Percentiles rank a stretch among this genome's conserved stretches.
These are phyloP conservation scores for Salticus scenicus DNA, from an alignment of 2,888 invertebrate species.

Conservation along the genomic window DNA sequence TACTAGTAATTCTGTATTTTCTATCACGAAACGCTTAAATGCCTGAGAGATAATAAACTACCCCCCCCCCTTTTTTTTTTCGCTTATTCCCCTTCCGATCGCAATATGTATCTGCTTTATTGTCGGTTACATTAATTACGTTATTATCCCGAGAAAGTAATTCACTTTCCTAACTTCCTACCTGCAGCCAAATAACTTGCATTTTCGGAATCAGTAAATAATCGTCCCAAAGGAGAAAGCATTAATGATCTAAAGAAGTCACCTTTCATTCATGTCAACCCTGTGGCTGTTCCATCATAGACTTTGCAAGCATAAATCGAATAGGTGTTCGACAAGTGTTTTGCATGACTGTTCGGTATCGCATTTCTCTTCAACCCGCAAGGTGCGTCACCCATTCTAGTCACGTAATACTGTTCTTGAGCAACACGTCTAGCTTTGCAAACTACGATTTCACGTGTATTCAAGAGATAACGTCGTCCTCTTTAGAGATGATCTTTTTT, in stretches of 20 bases:
- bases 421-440: background rate
- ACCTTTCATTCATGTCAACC: slow-evolving; percentile 4
- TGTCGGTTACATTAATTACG: background rate
- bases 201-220: background rate
- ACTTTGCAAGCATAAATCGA: background rate
- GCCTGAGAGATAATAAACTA: too few species aligned
- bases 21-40: too few species aligned
- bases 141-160: background rate
- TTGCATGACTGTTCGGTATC: slow-evolving; percentile 7
- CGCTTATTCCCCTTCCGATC: too few species aligned
- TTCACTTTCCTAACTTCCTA: background rate
- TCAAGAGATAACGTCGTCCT: background rate
- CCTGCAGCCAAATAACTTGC: slow-evolving; percentile 6
- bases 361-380: background rate
- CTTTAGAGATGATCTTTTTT: background rate
- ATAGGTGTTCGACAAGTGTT: slow-evolving; percentile 17
- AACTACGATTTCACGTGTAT: background rate
- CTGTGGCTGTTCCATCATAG: background rate
- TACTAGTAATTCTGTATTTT: too few species aligned
- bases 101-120: background rate
- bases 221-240: background rate
- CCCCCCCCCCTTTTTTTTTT: too few species aligned
- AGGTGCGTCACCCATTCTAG: background rate
- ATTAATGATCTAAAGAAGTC: background rate
- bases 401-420: background rate